A percentile compares a stretch with the other conserved stretches of the same genome.
These are phyloP conservation scores for Pseudorectes ferrugineus DNA, from an alignment of 2,113 vertebrate species.

Conservation along the genomic window DNA sequence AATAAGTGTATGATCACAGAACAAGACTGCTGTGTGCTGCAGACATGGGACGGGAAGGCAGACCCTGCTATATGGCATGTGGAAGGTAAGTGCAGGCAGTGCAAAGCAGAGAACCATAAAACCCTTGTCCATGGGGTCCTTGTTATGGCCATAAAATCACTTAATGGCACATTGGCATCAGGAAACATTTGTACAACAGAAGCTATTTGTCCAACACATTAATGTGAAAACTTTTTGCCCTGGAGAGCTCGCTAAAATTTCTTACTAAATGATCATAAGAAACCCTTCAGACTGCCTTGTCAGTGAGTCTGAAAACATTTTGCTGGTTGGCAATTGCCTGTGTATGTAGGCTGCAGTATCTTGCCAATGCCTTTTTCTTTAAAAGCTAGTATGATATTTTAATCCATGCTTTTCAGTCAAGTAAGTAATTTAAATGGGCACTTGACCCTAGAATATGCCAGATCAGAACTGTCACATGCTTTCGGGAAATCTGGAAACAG, in stretches of 20 bases:
- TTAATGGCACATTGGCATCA: not conserved
- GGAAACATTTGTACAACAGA: not conserved
- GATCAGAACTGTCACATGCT: slow-evolving; percentile 12
- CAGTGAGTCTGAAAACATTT: not conserved
- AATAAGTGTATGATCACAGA: not conserved
- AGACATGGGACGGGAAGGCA: rapidly evolving
- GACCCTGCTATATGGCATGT: rapidly evolving
- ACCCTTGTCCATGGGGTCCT: rapidly evolving
- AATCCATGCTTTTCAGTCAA: not conserved
- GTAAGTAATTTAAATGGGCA: slow-evolving; percentile 15
- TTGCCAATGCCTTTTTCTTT: not conserved
- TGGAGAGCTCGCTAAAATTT: not conserved
- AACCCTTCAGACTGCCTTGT: not conserved
- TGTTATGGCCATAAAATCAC: not conserved
- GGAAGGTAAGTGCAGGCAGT: not conserved
- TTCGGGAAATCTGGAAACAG: not conserved
- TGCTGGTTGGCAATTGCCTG: not conserved
- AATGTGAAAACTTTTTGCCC: not conserved
- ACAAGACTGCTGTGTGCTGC: not conserved
- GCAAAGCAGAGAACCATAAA: not conserved
- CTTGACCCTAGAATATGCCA: not conserved
- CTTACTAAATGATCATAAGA: not conserved
- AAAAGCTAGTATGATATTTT: not conserved
- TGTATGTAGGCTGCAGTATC: not conserved
- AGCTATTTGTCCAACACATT: not conserved